A percentile compares a stretch with the other conserved stretches of the same genome.
These are phyloP conservation scores for Anthonomus grandis DNA, from an alignment of 1,140 invertebrate genomes.

Conservation along the genomic window DNA sequence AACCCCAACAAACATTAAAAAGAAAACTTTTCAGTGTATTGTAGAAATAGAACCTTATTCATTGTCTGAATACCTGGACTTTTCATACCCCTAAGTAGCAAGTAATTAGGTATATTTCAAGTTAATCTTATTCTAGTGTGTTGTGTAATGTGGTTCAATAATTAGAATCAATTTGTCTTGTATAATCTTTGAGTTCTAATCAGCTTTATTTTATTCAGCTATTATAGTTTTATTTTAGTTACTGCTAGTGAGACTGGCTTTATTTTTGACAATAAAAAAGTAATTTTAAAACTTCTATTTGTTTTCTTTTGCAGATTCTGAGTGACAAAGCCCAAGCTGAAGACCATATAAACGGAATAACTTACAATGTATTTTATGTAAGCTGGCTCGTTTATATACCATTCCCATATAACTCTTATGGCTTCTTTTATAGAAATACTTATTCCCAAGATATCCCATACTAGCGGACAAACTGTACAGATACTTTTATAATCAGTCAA, in stretches of 20 bases:
- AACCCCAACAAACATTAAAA: no score
- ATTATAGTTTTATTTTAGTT: background rate
- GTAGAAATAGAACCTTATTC: no score
- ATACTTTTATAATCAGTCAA: constrained; percentile 59
- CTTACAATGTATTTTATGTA: constrained; percentile 60
- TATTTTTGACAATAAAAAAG: background rate
- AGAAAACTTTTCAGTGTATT: no score
- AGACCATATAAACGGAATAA: constrained; percentile 63
- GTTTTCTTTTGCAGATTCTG: constrained; percentile 53
- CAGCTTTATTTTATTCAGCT: no score
- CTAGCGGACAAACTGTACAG: constrained; percentile 65
- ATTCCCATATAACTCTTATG: background rate
- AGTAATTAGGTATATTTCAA: no score
- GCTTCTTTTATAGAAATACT: constrained; percentile 59
- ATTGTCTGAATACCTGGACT: no score
- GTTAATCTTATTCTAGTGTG: no score
- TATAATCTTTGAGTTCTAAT: no score
- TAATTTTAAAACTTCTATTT: background rate
- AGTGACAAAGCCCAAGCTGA: constrained; percentile 60
- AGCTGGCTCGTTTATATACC: constrained; percentile 37
- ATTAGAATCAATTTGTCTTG: no score
- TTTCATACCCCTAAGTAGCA: no score
- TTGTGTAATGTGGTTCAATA: no score
- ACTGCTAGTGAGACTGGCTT: background rate
- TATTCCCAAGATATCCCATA: constrained; percentile 75